Evolutionary conservation across 2,888 invertebrate genomes (phyloP), one percentile per base, ranked within the genome.

Genomic region (Agriopis marginaria): DNA sequence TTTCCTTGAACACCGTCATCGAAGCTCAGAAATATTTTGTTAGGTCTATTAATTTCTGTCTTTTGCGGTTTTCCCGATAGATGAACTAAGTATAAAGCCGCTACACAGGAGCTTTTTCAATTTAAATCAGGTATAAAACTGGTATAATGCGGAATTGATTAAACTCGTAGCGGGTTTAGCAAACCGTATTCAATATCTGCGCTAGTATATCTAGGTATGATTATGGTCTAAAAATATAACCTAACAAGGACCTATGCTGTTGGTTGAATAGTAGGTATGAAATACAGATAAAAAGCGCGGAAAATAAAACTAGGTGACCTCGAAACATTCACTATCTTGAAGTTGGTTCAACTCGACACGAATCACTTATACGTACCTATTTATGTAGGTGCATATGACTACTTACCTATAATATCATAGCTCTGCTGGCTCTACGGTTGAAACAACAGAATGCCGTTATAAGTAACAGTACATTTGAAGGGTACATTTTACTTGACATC

Each of bases 231-330:
- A 62, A 50, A 60, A 39, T 62, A 51, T 17, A 50, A 56, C 62
- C 42, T 60, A 63, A 63, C 51, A 50, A 55, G 45, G n/a, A 17
- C 32, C 8, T 50, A 61, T 56, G 17, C 32, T 7, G 54, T 53
- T 51, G 11, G 10, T 8, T 71, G 63, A 61, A 64, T 76, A 67
- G 66, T n/a, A n/a, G n/a, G n/a, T 72, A 71, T 63, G 70, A 58
- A 71, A 65, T 69, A 61, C 64, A 58, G 65, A 73, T 72, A 72
- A 77, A 75, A 79, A 78, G 70, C 66, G 70, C 69, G 69, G 68
- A 78, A 80, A 77, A 78, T 75, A 71, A 79, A 79, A 80, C 76
- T 78, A 75, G 78, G 74, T 79, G 82, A 80, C 83, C 83, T 83
- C 81, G 79, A 79, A 80, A 78, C 77, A 68, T 77, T 76, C 74